These are phyloP conservation scores for Dexiosoma caninum DNA, from an alignment of 2,888 invertebrate genomes.

Conservation along the genomic window DNA sequence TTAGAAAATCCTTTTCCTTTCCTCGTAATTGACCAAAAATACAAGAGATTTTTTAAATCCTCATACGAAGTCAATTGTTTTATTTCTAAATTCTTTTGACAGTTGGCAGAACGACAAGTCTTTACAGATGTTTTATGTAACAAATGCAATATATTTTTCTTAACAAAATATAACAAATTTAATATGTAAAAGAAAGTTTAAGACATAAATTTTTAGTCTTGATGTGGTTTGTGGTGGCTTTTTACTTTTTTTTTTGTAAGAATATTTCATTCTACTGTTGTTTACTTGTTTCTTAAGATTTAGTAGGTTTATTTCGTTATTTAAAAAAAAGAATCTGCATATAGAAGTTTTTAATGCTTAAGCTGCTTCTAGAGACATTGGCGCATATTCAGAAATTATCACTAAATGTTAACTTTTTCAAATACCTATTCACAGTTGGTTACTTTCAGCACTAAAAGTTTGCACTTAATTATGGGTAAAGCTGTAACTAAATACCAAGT, in stretches of 20 bases:
- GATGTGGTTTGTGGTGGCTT: constrained; percentile 47
- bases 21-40: constrained; percentile 39
- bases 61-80: not conserved
- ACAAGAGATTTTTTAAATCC: constrained; percentile 1
- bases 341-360: too few species aligned
- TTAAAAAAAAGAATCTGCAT: too few species aligned
- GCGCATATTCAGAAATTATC: too few species aligned
- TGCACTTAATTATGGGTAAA: too few species aligned
- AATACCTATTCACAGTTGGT: too few species aligned
- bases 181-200: not conserved
- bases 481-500: too few species aligned
- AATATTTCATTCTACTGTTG: not conserved
- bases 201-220: constrained; percentile 9
- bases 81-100: constrained; percentile 19
- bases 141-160: not conserved
- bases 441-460: too few species aligned
- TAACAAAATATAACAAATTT: not conserved
- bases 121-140: constrained; percentile 35
- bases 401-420: too few species aligned
- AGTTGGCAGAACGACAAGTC: not conserved
- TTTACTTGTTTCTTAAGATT: not conserved
- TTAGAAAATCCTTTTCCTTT: not conserved
- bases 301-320: too few species aligned
- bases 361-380: too few species aligned
- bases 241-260: too few species aligned